Conservation (phyloP, 2,113 vertebrate genomes). For the Cacatua alba region DNA sequence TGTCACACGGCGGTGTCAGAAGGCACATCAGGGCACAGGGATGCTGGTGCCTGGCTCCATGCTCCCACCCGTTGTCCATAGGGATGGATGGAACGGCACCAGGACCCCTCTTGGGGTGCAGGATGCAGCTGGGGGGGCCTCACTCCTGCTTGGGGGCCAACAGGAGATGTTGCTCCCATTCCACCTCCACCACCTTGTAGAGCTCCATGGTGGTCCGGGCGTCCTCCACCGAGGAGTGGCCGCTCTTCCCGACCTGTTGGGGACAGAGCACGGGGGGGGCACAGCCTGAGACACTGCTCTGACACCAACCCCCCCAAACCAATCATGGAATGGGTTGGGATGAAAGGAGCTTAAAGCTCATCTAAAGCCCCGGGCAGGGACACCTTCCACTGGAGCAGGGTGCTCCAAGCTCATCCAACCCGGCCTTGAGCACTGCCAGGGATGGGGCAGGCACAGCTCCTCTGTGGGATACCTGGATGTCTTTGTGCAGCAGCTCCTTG, state of each 20-base stretch:
- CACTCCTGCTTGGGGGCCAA: not conserved
- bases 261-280: not conserved
- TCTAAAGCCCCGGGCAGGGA: no score
- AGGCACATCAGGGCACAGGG: not conserved
- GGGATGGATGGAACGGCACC: not conserved
- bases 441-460: no score
- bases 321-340: not conserved
- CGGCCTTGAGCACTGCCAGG: not conserved
- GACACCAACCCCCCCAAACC: no score
- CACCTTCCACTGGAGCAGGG: not conserved
- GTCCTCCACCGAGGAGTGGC: constrained; percentile 93
- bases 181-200: constrained; percentile 86
- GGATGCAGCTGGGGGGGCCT: not conserved
- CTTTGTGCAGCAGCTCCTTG: constrained; percentile 84
- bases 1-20: not conserved
- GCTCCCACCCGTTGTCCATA: not conserved
- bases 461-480: constrained; percentile 84
- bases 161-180: constrained; percentile 84
- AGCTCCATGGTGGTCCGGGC: constrained; percentile 93
- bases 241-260: constrained; percentile 78
- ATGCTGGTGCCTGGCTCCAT: not conserved
- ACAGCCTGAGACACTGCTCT: no score
- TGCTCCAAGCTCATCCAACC: not conserved
- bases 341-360: not conserved
- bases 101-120: not conserved